Conservation (phyloP, 1,140 invertebrate genomes). For the Cydia pomonella region DNA sequence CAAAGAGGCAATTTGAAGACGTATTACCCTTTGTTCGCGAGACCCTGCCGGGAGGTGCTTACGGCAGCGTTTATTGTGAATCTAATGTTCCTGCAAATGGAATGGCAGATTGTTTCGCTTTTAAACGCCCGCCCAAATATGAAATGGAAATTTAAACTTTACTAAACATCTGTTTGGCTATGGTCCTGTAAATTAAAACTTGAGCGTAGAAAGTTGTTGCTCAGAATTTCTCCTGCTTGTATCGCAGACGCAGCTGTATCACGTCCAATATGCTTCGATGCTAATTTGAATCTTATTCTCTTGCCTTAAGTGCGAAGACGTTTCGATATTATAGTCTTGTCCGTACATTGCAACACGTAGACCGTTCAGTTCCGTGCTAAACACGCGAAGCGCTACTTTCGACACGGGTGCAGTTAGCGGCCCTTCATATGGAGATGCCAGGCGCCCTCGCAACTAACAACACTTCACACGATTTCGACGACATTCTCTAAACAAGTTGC, state of each 20-base stretch:
- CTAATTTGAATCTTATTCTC: neutral
- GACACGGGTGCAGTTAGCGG: conserved; percentile 55
- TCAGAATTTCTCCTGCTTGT: conserved; percentile 17
- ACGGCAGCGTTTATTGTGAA: conserved; percentile 56
- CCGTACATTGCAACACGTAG: conserved; percentile 46
- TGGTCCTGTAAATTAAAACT: conserved; percentile 25
- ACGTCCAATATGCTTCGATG: neutral
- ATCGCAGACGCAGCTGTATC: neutral
- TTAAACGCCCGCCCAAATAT: conserved; percentile 41
- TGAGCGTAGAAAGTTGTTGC: conserved; percentile 17
- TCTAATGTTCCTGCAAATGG: conserved; percentile 55
- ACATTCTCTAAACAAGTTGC: conserved; percentile 43
- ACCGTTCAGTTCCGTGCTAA: conserved; percentile 58
- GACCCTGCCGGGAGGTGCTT: conserved; percentile 54
- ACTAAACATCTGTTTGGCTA: neutral
- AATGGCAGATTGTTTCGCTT: conserved; percentile 47
- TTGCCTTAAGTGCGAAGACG: neutral
- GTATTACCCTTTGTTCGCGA: conserved; percentile 70
- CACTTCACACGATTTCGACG: conserved; percentile 52
- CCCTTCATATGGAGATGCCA: conserved; percentile 61
- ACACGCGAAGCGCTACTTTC: conserved; percentile 51
- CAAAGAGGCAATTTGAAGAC: conserved; percentile 65
- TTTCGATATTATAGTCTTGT: neutral
- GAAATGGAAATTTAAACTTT: conserved; percentile 23
- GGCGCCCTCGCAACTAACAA: conserved; percentile 42